A percentile compares a stretch with the other conserved stretches of the same genome.
phyloP scores from a whole-genome alignment of 2,113 vertebrate species.

The Lycaon pictus region DNA sequence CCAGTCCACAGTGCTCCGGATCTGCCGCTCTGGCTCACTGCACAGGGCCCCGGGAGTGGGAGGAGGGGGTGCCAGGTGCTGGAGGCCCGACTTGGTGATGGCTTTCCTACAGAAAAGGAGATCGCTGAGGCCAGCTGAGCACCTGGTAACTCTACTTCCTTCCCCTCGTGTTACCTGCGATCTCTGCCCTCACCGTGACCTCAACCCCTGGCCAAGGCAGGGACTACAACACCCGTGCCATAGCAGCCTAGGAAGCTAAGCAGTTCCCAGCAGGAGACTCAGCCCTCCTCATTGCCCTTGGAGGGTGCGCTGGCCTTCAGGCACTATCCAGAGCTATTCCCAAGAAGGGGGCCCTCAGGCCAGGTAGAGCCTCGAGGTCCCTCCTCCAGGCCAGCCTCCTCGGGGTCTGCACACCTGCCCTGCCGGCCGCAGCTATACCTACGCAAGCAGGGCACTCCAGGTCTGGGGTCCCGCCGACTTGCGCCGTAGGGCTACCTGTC shows the following conservation, averaged over 20 bases:
- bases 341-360: not conserved
- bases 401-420: not conserved
- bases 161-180: not conserved
- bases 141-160: not conserved
- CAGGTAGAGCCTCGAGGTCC: not conserved
- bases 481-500: slow-evolving; percentile 80
- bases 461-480: slow-evolving; percentile 78
- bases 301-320: fast-evolving
- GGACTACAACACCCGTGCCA: not conserved
- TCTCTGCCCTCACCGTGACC: not conserved
- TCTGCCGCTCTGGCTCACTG: slow-evolving; percentile 89
- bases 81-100: slow-evolving; percentile 94
- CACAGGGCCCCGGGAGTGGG: slow-evolving; percentile 84
- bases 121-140: slow-evolving; percentile 19
- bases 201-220: not conserved
- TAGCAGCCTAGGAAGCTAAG: not conserved
- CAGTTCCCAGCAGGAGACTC: not conserved
- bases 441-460: slow-evolving; percentile 93
- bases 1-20: slow-evolving; percentile 95
- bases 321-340: not conserved
- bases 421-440: slow-evolving; percentile 86
- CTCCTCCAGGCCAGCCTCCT: fast-evolving
- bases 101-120: slow-evolving; percentile 93
- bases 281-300: not conserved
- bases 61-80: slow-evolving; percentile 91